phyloP scores from a whole-genome alignment of 2,888 invertebrate species.

The Neoaliturus tenellus region DNA sequence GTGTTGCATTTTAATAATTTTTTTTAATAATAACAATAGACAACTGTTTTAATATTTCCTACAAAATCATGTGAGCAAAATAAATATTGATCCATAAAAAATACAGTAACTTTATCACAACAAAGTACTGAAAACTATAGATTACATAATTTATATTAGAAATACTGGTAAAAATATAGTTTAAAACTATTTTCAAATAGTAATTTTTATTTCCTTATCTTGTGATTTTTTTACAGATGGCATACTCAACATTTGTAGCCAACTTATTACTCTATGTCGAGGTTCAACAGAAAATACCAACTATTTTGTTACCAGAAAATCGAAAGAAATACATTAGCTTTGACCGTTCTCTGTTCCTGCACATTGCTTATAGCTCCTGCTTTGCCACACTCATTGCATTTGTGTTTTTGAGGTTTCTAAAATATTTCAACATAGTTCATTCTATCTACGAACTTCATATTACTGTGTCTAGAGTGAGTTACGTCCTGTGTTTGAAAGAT shows the following conservation, averaged over 20 bases:
- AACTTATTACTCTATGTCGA: background rate
- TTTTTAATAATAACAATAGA: too few relatives aligned
- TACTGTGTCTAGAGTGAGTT: conserved; percentile 36
- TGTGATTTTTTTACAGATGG: background rate
- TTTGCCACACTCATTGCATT: conserved; percentile 39
- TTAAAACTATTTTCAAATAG: too few relatives aligned
- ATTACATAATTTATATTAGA: too few relatives aligned
- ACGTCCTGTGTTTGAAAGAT: background rate
- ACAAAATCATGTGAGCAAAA: too few relatives aligned
- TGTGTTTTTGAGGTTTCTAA: conserved; percentile 28
- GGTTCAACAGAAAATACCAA: background rate
- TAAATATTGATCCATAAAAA: too few relatives aligned
- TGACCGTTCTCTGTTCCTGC: background rate
- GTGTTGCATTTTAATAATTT: too few relatives aligned
- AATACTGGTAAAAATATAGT: too few relatives aligned
- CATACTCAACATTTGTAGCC: background rate
- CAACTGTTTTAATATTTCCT: too few relatives aligned
- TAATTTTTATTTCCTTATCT: background rate
- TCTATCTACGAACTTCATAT: conserved; percentile 32
- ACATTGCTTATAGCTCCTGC: conserved; percentile 5
- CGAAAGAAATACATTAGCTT: background rate
- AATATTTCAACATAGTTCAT: conserved; percentile 31
- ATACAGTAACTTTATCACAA: too few relatives aligned
- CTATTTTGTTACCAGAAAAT: background rate
- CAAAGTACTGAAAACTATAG: too few relatives aligned